Base-by-base conservation (phyloP, 2,888 invertebrate genomes). In the Drosophila buzzatii region DNA sequence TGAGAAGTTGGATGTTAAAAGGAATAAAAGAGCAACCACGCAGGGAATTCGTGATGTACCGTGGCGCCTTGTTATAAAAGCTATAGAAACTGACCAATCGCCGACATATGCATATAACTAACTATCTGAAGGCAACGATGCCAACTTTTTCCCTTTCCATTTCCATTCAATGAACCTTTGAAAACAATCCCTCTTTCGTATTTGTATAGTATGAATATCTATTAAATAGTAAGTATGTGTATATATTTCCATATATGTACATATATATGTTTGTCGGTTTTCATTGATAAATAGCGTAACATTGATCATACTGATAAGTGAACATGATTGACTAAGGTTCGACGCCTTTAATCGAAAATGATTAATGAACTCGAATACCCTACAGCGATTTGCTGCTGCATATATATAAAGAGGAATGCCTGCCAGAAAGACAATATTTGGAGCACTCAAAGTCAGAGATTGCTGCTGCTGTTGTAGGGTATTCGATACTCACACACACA, bases 121-220 rank as follows among this genome's bases (percentile, higher is more conserved):
- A 23, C 4, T 23, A 23, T 4, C 23, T 23, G 23, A 23, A 23
- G 23, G 4, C 23, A 23, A 4, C 23, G 23, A 23, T 23, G 23
- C 23, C 23, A 23, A 23, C 31, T 20, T 20, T 44, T 44, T 20
- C 1, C 44, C 73, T 79, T 67, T 77, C 59, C 85, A 78, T 80
- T 82, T 82, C 88, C 62, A 76, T 79, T 64, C 70, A 76, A 69
- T 77, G 79, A 77, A 79, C 75, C 52, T 74, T 27, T 63, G 70
- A 37, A 60, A 66, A 79, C 55, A 66, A 23, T 67, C 4, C 23
- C 4, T 23, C 23, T 23, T 23, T 23, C 23, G 4, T 23, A 23
- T 23, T 23, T 23, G 23, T 23, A 23, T 1, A 23, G 23, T 23
- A 23, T 23, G 23, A 23, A 23, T 23, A 23, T 23, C 23, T 23